These are phyloP conservation scores for Phyllostomus discolor DNA, from an alignment of 2,113 vertebrate genomes.

Conservation along the genomic window DNA sequence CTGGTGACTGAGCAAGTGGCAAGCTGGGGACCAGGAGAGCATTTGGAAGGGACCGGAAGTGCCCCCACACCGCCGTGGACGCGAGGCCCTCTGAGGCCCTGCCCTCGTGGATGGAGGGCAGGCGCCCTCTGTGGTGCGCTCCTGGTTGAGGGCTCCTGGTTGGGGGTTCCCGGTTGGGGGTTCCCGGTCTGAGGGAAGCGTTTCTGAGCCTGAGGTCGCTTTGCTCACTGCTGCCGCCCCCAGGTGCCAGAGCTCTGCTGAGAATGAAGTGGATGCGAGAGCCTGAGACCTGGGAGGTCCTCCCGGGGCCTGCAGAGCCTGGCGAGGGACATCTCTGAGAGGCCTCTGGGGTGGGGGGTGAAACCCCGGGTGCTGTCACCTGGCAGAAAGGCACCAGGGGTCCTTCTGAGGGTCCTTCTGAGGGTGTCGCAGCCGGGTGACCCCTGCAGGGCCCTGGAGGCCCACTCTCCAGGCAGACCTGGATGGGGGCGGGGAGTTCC, in stretches of 20 bases:
- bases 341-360: too few species aligned
- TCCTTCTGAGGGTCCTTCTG: neutral
- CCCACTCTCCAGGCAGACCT: neutral
- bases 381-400: neutral
- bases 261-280: neutral
- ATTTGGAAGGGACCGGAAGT: neutral
- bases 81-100: neutral
- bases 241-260: accelerated
- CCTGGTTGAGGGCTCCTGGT: neutral
- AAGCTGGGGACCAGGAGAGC: neutral
- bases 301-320: neutral
- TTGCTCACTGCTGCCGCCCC: neutral
- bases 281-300: accelerated
- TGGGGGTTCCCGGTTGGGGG: neutral
- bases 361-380: neutral
- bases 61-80: neutral
- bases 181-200: neutral
- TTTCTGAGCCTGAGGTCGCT: neutral
- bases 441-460: neutral
- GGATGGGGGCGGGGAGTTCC: neutral
- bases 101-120: neutral
- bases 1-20: neutral
- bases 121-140: neutral
- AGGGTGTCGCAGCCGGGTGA: neutral
- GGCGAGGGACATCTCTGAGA: neutral